Evolutionary conservation across 2,113 vertebrate species (phyloP), one percentile per base, ranked within the genome.

Genomic region (Tapirus terrestris): DNA sequence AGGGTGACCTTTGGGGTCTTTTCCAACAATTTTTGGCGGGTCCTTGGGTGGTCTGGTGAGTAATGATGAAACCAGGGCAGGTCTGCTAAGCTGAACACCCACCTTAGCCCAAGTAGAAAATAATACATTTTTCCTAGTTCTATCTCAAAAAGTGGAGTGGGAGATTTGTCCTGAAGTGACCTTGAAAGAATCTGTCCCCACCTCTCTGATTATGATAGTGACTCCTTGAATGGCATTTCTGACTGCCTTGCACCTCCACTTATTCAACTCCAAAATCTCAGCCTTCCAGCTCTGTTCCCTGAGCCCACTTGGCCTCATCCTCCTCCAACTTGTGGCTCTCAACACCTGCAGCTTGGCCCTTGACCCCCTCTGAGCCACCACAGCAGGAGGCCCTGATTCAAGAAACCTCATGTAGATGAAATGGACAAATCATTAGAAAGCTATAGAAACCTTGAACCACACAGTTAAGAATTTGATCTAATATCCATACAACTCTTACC

Each of bases 211-310:
- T 58, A n/a, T 8, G 12, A 61, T 0, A 1, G 12, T 45, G 10
- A 51, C 39, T 65, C 27, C 25, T 84, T 14, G 23, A 68, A 10
- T 31, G 27, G 7, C 21, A 29, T 68, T 91, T 23, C 45, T 72
- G 29, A 48, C 80, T 56, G 39, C 33, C 27, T 67, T 23, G 14
- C 17, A 4, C 39, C 45, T 27, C 36, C 20, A 51, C 51, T 63
- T 45, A 16, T 8, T 79, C 48, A 23, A 18, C 58, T 63, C 68
- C 56, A 67, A n/a, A 92, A 36, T 12, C 5, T 7, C 3, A 20
- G 5, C 5, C 16, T 5, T 4, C 10, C 7, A 0, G 1, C n/a
- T 23, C 70, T 4, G 27, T 18, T 0, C 8, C n/a, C 67, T 33
- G 45, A 72, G 18, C 51, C 45, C 33, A 10, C 1, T 2, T 29